Percentiles rank a stretch among this genome's conserved stretches.
These are phyloP conservation scores for Cephus pygmeus DNA, from an alignment of 2,888 invertebrate species.

Conservation along the genomic window DNA sequence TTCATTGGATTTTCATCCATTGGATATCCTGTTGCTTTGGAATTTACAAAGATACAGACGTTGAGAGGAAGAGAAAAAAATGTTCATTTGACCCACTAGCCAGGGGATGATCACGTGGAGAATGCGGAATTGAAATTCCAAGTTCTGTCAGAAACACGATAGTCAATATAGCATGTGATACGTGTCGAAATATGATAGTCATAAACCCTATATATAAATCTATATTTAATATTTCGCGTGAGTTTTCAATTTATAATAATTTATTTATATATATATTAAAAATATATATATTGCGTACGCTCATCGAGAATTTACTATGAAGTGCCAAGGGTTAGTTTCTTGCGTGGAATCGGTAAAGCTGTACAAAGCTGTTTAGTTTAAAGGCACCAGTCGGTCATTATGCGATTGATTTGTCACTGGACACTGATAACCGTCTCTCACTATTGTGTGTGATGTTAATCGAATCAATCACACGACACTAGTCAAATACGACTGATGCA, in stretches of 20 bases:
- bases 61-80: neutral
- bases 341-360: neutral
- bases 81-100: neutral
- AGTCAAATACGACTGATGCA: neutral
- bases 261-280: conserved; percentile 42
- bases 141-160: conserved; percentile 60
- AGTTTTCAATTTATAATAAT: conserved; percentile 51
- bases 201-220: conserved; percentile 45
- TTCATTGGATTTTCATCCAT: neutral
- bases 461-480: neutral
- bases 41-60: neutral
- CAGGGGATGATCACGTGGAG: neutral
- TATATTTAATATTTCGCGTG: conserved; percentile 47
- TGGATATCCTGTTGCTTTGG: neutral
- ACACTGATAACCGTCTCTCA: neutral
- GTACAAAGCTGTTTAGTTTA: neutral
- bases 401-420: neutral
- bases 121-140: conserved; percentile 26
- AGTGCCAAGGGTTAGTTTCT: conserved; percentile 30
- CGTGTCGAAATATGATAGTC: conserved; percentile 60
- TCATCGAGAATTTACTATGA: conserved; percentile 27
- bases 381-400: neutral
- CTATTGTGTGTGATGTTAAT: neutral
- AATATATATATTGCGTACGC: conserved; percentile 21
- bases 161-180: conserved; percentile 67